A percentile compares a stretch with the other conserved stretches of the same genome.
Evolutionary conservation across 2,797 vertebrate species (phyloP).

Genomic region (Dallia pectoralis): DNA sequence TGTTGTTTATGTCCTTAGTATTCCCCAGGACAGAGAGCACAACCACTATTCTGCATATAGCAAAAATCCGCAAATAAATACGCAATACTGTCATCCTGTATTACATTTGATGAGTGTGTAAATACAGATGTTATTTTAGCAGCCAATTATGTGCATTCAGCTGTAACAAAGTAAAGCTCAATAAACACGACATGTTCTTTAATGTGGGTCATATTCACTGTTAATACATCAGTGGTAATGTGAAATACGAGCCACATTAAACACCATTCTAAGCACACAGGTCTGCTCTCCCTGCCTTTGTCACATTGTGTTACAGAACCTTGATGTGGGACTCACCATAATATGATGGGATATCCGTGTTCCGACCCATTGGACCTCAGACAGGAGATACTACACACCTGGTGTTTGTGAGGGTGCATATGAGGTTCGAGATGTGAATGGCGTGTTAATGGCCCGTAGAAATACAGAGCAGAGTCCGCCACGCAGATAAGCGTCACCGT

Average conservation of each 20-base stretch:
- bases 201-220: not conserved
- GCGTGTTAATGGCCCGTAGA: constrained; percentile 44
- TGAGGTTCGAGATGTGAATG: constrained; percentile 61
- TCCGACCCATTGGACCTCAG: constrained; percentile 75
- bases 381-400: constrained; percentile 65
- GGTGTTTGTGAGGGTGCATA: constrained; percentile 83
- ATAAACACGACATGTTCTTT: not conserved
- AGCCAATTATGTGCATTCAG: not conserved
- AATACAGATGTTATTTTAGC: not conserved
- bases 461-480: constrained; percentile 53
- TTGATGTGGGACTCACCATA: constrained; percentile 71
- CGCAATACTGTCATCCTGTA: not conserved
- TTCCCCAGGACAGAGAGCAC: not conserved
- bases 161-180: not conserved
- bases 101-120: not conserved
- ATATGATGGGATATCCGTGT: constrained; percentile 71
- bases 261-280: not conserved
- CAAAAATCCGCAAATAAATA: not conserved
- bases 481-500: constrained; percentile 75
- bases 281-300: constrained; percentile 18
- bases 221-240: not conserved
- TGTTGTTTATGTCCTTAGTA: not conserved
- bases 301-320: constrained; percentile 33
- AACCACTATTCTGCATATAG: not conserved
- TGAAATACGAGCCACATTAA: not conserved